A percentile compares a stretch with the other conserved stretches of the same genome.
Evolutionary conservation across 2,888 invertebrate genomes (phyloP).

Genomic region (Didymodactylos carnosus): DNA sequence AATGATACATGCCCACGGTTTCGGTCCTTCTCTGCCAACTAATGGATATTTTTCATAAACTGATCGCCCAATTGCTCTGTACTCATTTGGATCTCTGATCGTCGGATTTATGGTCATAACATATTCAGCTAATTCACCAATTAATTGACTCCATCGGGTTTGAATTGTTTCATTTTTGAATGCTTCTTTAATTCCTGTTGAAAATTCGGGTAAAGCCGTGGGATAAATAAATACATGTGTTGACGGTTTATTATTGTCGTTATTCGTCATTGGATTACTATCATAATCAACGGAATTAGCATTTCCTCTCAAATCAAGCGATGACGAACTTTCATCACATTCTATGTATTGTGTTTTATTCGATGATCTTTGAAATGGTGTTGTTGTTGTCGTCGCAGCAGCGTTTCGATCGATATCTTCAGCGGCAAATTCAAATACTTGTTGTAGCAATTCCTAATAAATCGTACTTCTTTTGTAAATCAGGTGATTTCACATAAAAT

Average conservation of each 20-base stretch:
- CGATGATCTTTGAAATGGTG: background rate
- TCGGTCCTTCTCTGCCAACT: background rate
- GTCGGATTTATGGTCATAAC: background rate
- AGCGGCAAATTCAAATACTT: background rate
- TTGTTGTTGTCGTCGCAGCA: background rate
- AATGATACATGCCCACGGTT: background rate
- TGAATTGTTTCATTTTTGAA: background rate
- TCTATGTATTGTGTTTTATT: no score
- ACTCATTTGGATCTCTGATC: background rate
- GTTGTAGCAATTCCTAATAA: background rate
- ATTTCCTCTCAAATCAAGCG: background rate
- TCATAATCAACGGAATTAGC: background rate
- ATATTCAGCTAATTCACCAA: background rate
- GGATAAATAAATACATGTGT: background rate
- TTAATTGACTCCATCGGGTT: background rate
- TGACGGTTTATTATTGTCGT: no score
- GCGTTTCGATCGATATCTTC: background rate
- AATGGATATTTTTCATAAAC: background rate
- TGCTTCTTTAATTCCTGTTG: background rate
- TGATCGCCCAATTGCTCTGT: background rate
- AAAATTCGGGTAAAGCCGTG: background rate
- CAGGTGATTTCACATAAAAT: no score
- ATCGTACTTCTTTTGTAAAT: no score
- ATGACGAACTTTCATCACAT: no score
- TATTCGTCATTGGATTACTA: background rate